Evolutionary conservation across 2,888 invertebrate genomes (phyloP), one percentile per base, ranked within the genome.

Genomic region (Meteorus cinctellus): DNA sequence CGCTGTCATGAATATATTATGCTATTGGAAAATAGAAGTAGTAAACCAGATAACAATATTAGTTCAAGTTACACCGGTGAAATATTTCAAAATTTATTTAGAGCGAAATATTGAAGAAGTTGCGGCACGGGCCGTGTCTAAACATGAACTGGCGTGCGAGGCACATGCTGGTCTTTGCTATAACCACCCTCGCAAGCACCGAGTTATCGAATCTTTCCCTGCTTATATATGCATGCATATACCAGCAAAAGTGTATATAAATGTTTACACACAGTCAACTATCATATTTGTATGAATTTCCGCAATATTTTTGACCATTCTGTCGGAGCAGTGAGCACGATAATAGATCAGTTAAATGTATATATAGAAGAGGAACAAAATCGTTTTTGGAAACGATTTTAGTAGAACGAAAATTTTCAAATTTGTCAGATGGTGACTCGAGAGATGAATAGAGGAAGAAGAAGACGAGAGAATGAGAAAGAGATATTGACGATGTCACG

Each of bases 81-180:
- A n/a, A n/a, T n/a, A 16, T n/a, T n/a, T n/a, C 19, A 41, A 62
- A 72, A 63, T 60, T 45, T 62, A 45, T 72, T 36, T n/a, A n/a
- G 10, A 45, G 45, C 41, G 60, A 83, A 84, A 83, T 82, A 80
- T 74, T 74, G 66, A 80, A 80, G 82, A 19, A 69, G 80, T 76
- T 84, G 86, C 82, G 83, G 83, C 84, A 83, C 84, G 86, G 86
- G 85, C 86, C 87, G 84, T 86, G 88, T 88, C 88, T 84, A 80
- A 86, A 82, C 83, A 86, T 84, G 86, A 82, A 88, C 88, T 88
- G 88, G 83, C 86, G 84, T 85, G 86, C 83, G 75, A 81, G 80
- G 80, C 82, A 82, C 84, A 82, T 82, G 81, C 81, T 69, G 75
- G 59, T 71, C n/a, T 51, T 71, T 36, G 73, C 77, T 65, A 75